Evolutionary conservation across 1,140 invertebrate species (phyloP), one percentile per base, ranked within the genome.

Genomic region (Chrysomallon squamiferum): DNA sequence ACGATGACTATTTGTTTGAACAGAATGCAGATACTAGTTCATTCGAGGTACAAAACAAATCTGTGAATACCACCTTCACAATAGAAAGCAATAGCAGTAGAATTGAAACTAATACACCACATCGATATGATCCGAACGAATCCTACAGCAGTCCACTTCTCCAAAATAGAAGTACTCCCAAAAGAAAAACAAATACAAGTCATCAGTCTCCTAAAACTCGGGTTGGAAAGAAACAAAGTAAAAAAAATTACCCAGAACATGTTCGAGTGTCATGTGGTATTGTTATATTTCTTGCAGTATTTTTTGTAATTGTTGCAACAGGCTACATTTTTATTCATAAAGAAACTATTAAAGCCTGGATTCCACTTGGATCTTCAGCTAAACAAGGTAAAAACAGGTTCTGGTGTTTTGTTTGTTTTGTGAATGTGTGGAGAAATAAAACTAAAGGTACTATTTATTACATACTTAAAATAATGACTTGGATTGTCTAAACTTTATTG

Each of bases 11-110:
- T 38, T 38, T 38, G 15, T 7, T 38, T 38, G 35, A 38, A 38
- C 35, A 38, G 35, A 15, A 38, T 38, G 49, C 69, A 15, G 79
- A 81, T 50, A 76, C 75, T 38, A 78, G 79, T 62, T 64, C 72
- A 2, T 77, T 74, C 65, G 71, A 74, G 50, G 77, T 79, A 18
- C 74, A 75, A 59, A 79, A 79, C 62, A 76, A 77, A 57, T 79
- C 74, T 15, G 69, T 79, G 20, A 79, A 79, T 61, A 81, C 75
- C 32, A 74, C 74, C 20, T 76, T 79, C 52, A 32, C 59, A 38
- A 54, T 70, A 29, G 60, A 69, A 56, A 41, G 47, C 15, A 27
- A 30, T 29, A 27, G 13, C 27, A 45, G 58, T 33, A 32, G 30
- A 11, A 20, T 54, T n/a, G 32, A 59, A 15, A 41, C n/a, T 15